Evolutionary conservation across 2,888 invertebrate genomes (phyloP), one percentile per base, ranked within the genome.

Genomic region (Hydroisotoma schaefferi): DNA sequence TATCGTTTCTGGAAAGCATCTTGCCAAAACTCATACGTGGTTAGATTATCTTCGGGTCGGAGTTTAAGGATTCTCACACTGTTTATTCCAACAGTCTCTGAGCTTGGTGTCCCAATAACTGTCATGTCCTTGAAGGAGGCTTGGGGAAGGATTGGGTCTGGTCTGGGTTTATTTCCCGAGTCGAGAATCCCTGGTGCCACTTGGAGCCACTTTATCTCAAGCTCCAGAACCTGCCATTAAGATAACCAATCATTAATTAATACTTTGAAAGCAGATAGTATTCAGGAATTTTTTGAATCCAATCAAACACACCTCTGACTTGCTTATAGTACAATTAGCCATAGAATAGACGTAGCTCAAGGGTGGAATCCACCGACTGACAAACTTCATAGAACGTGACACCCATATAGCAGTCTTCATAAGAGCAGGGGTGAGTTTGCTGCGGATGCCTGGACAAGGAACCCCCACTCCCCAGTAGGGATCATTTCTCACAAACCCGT

Each of bases 401-500:
- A 37, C 25, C 65, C 65, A 70, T 22, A 58, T 61, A 1, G 68
- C 68, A 18, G 43, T 49, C 29, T 61, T 65, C 25, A 70, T 23
- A 3, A 60, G 55, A n/a, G 52, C 15, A 2, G 47, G 28, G 1
- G 59, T 52, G 27, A 68, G 57, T 43, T 52, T 53, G n/a, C 62
- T 64, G 8, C 66, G 51, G 25, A 65, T 58, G 25, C 68, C 68
- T 6, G 70, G 70, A 58, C 70, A 70, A 20, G 67, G 56, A 4
- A 63, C 62, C 18, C 65, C 70, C 5, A 63, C 33, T 1, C 66
- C 63, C 69, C 67, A 71, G 40, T 63, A 71, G 2, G 68, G 71
- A 52, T 71, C 71, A 15, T 47, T 59, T 48, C 63, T 57, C 48
- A 67, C 61, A 43, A 69, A 71, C 0, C 71, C 71, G 49, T 71